Evolutionary conservation across 2,888 invertebrate genomes (phyloP).

Genomic region (Oxycera nigricornis): DNA sequence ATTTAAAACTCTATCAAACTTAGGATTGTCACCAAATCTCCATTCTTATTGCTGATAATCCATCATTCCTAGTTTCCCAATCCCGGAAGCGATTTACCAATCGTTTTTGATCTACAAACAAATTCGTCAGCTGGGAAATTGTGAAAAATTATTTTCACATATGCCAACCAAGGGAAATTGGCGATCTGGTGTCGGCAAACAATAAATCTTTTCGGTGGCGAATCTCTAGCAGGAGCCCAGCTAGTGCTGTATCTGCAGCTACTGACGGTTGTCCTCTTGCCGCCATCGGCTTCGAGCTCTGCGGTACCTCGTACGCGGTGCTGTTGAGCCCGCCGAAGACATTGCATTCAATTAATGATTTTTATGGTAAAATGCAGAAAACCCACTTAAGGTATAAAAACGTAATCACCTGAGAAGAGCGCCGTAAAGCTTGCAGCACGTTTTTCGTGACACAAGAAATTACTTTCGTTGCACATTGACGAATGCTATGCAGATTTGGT

Average conservation of each 20-base stretch:
- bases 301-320: neutral
- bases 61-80: neutral
- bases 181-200: conserved; percentile 13
- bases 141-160: conserved; percentile 17
- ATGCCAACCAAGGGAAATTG: conserved; percentile 4
- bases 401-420: conserved; percentile 41
- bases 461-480: conserved; percentile 41
- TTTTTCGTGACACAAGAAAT: conserved; percentile 43
- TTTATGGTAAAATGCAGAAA: conserved; percentile 30
- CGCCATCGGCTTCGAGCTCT: no score
- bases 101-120: neutral
- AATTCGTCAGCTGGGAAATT: conserved; percentile 8
- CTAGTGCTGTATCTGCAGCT: neutral
- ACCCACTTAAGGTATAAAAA: conserved; percentile 34
- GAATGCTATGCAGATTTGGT: conserved; percentile 17
- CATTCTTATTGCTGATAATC: no score
- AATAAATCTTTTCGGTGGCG: conserved; percentile 30
- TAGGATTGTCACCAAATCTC: no score
- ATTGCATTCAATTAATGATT: conserved; percentile 39
- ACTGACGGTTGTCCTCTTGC: neutral
- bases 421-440: conserved; percentile 40
- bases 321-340: conserved; percentile 9
- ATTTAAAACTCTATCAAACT: no score
- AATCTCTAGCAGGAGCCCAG: neutral
- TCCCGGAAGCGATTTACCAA: conserved; percentile 22